A percentile compares a stretch with the other conserved stretches of the same genome.
Evolutionary conservation across 2,113 vertebrate genomes (phyloP).

Genomic region (Gasterosteus nipponicus): DNA sequence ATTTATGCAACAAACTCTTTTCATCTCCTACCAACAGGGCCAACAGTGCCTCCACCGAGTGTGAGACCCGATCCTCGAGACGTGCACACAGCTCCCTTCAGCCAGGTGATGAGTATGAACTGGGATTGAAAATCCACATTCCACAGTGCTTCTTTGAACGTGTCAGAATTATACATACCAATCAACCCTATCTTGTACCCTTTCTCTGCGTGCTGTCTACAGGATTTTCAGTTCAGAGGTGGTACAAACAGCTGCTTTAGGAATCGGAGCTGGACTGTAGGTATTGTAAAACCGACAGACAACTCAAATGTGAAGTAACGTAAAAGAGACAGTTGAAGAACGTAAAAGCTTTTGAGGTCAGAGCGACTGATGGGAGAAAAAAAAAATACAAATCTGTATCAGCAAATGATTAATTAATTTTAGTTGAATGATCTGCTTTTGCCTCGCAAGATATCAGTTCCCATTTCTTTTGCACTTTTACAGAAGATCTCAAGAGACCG

Average conservation of each 20-base stretch:
- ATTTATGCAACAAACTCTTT: background rate
- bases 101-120: slow-evolving; percentile 48
- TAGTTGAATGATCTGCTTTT: slow-evolving; percentile 70
- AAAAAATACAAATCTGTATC: slow-evolving; percentile 66
- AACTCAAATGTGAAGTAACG: slow-evolving; percentile 48
- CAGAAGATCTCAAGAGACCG: slow-evolving; percentile 73
- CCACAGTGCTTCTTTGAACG: slow-evolving; percentile 28
- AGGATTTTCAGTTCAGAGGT: slow-evolving; percentile 28
- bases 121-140: slow-evolving; percentile 45
- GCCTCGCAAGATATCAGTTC: slow-evolving; percentile 74
- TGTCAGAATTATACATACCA: slow-evolving; percentile 40
- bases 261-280: slow-evolving; percentile 26
- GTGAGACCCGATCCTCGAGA: slow-evolving; percentile 29
- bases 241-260: slow-evolving; percentile 22
- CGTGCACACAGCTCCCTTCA: slow-evolving; percentile 14
- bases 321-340: slow-evolving; percentile 58
- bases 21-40: slow-evolving; percentile 6
- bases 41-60: background rate
- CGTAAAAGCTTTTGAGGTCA: slow-evolving; percentile 65
- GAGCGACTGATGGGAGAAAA: slow-evolving; percentile 34
- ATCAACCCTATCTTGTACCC: slow-evolving; percentile 19
- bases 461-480: slow-evolving; percentile 70
- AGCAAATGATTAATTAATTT: slow-evolving; percentile 79
- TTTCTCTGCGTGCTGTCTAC: slow-evolving; percentile 49
- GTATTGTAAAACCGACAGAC: slow-evolving; percentile 24